Evolutionary conservation across 2,797 vertebrate genomes (phyloP), one percentile per base, ranked within the genome.

Genomic region (Myotis pilosus): DNA sequence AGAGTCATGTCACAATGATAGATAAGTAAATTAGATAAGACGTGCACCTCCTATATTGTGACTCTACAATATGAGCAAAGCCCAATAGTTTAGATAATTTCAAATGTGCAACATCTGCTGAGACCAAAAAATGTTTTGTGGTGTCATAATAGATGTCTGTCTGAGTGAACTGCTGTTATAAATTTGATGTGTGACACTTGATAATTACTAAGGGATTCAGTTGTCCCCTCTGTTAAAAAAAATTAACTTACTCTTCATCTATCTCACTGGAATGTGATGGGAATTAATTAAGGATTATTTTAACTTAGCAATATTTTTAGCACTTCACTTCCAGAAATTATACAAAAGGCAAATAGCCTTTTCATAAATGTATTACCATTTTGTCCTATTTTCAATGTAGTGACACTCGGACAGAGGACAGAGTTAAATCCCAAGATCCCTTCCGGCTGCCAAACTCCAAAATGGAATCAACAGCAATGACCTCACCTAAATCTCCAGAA

Each of bases 371-470:
- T 94, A 86, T 96, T 80, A 74, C 75, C 85, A 62, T 94, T 94
- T 84, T 87, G 89, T 93, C 74, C 93, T 96, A 80, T 87, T 95
- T 95, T 95, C 96, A 92, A 20, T 15, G 17, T 57, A 44, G 68
- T 93, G 76, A 84, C 92, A 89, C 57, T 89, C 2, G 0, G 88
- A 95, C 75, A 89, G 38, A 92, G 0, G 88, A 95, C 75, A 89
- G 47, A 92, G 84, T 93, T 94, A 94, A 97, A 93, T 95, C 88
- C 95, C 95, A 87, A 88, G 83, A 92, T 91, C 83, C 76, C 62
- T 94, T 53, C 91, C 80, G 95, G 64, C 91, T 96, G 96, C 92
- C 91, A 97, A 91, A 96, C 80, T 94, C 86, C 76, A 81, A 96
- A 96, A 94, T 82, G 89, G 92, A 95, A 96, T 81, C 89, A 83